Conservation (phyloP, 2,888 invertebrate species). For the Metellina segmentata region DNA sequence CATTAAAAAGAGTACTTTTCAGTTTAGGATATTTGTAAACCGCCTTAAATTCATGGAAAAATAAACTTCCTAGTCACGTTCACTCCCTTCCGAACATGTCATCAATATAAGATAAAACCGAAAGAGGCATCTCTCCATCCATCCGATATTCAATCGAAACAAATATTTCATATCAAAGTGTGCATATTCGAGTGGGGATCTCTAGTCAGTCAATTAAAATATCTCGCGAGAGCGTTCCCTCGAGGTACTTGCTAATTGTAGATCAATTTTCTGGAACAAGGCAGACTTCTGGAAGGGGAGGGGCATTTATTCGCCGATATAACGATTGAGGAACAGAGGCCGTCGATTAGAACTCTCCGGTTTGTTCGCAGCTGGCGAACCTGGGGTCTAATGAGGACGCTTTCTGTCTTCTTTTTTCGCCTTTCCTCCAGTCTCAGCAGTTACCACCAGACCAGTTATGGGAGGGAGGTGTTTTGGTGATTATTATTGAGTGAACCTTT, state of each 20-base stretch:
- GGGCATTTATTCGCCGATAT: conserved; percentile 55
- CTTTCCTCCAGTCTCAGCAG: background rate
- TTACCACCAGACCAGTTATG: background rate
- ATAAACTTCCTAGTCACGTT: background rate
- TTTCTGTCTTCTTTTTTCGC: conserved; percentile 12
- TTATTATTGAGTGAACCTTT: conserved; percentile 5
- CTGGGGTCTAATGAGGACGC: conserved; percentile 27
- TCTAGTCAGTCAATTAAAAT: conserved; percentile 17
- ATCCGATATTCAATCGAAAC: background rate
- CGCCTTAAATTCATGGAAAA: background rate
- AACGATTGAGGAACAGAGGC: conserved; percentile 41
- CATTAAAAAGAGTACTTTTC: too few species aligned
- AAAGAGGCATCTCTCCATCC: background rate
- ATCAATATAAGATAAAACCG: background rate
- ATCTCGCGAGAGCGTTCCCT: conserved; percentile 33
- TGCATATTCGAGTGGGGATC: background rate
- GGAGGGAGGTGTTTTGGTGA: conserved; percentile 16
- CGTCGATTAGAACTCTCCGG: conserved; percentile 10
- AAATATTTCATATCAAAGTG: background rate
- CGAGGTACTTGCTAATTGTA: conserved; percentile 44
- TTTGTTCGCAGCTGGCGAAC: conserved; percentile 18
- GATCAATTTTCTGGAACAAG: conserved; percentile 20
- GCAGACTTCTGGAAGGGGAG: background rate
- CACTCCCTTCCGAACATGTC: background rate
- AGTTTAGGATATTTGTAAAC: background rate